Evolutionary conservation across 2,797 vertebrate genomes (phyloP).

Genomic region (Eleutherodactylus coqui): DNA sequence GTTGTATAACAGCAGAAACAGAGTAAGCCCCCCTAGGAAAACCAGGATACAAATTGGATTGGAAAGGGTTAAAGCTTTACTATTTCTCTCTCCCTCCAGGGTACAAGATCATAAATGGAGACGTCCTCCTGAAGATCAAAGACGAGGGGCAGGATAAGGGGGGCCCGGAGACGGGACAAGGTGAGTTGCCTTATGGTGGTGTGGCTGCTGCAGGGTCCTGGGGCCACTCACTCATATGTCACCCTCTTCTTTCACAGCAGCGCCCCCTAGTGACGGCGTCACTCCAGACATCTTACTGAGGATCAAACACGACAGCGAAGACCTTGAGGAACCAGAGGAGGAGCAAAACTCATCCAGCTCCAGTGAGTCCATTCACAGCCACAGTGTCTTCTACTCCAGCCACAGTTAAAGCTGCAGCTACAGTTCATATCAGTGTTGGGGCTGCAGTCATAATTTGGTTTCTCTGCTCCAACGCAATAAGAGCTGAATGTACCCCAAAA

Average conservation of each 20-base stretch:
- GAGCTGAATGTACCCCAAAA: too few relatives aligned
- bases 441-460: too few relatives aligned
- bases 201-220: too few relatives aligned
- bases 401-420: neutral
- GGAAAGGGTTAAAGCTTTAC: neutral
- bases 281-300: slow-evolving; percentile 46
- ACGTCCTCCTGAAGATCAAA: slow-evolving; percentile 55
- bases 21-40: too few relatives aligned
- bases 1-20: too few relatives aligned
- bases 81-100: neutral
- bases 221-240: neutral
- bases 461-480: too few relatives aligned
- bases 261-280: neutral
- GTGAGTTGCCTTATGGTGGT: neutral
- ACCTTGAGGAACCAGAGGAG: slow-evolving; percentile 13
- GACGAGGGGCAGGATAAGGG: neutral
- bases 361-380: slow-evolving; percentile 29
- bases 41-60: too few relatives aligned
- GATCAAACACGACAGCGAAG: slow-evolving; percentile 32
- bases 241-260: neutral
- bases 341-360: slow-evolving; percentile 40
- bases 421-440: too few relatives aligned
- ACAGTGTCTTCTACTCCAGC: neutral
- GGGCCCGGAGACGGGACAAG: neutral
- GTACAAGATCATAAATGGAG: slow-evolving; percentile 47